A percentile compares a stretch with the other conserved stretches of the same genome.
Evolutionary conservation across 2,113 vertebrate genomes (phyloP).

Genomic region (Alligator sinensis): DNA sequence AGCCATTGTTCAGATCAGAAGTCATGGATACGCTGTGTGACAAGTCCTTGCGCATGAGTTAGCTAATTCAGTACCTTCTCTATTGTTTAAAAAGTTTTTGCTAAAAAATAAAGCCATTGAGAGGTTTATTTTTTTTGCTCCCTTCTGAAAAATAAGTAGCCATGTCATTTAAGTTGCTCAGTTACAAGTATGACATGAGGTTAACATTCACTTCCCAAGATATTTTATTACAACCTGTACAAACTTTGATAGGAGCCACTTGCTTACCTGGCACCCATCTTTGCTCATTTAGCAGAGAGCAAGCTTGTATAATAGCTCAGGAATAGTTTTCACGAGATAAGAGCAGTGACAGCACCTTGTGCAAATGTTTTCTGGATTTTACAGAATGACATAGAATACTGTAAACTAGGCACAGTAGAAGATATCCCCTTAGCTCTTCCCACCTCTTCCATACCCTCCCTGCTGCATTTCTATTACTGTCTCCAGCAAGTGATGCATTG

Average conservation of each 20-base stretch:
- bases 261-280: background rate
- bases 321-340: background rate
- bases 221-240: background rate
- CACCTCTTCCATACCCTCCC: background rate
- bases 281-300: no score
- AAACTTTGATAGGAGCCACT: background rate
- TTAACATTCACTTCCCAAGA: no score
- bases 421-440: background rate
- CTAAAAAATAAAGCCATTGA: conserved; percentile 65
- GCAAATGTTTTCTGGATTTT: background rate
- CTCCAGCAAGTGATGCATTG: no score
- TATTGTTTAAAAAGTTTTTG: conserved; percentile 49
- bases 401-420: background rate
- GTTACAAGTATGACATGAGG: no score
- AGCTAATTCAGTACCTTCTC: no score
- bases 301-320: background rate
- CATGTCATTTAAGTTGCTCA: background rate
- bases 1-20: conserved; percentile 36
- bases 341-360: accelerated
- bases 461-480: no score
- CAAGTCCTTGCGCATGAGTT: no score
- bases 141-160: conserved; percentile 65
- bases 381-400: background rate
- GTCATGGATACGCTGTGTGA: background rate
- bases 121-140: conserved; percentile 51